Conservation (phyloP, 1,140 invertebrate genomes). For the Neotoxoptera formosana region DNA sequence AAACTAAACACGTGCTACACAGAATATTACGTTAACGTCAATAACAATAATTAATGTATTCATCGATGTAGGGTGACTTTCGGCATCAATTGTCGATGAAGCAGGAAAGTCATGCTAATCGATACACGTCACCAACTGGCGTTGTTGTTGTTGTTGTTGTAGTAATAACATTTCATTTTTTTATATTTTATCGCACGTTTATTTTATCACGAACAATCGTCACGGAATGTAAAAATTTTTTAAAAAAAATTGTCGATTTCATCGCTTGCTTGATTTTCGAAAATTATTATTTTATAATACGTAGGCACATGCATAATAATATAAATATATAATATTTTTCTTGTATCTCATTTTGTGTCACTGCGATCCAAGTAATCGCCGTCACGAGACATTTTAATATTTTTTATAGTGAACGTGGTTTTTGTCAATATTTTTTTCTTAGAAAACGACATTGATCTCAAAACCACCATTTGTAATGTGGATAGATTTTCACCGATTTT, state of each 20-base stretch:
- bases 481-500: neutral
- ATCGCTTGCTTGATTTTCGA: neutral
- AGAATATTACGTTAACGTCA: neutral
- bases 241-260: neutral
- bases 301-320: neutral
- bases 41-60: neutral
- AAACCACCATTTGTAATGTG: neutral
- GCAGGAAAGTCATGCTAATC: neutral
- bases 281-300: neutral
- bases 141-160: neutral
- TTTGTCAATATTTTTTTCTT: neutral
- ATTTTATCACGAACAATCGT: neutral
- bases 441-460: neutral
- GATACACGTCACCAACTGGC: neutral
- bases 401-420: neutral
- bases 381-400: too few species aligned
- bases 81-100: neutral
- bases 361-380: too few species aligned
- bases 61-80: neutral
- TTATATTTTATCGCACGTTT: neutral
- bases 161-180: neutral
- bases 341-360: neutral
- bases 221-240: neutral
- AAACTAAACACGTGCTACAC: neutral
- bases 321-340: too few species aligned